phyloP scores from a whole-genome alignment of 2,797 vertebrate genomes.

The Notoglanidium macrostoma region DNA sequence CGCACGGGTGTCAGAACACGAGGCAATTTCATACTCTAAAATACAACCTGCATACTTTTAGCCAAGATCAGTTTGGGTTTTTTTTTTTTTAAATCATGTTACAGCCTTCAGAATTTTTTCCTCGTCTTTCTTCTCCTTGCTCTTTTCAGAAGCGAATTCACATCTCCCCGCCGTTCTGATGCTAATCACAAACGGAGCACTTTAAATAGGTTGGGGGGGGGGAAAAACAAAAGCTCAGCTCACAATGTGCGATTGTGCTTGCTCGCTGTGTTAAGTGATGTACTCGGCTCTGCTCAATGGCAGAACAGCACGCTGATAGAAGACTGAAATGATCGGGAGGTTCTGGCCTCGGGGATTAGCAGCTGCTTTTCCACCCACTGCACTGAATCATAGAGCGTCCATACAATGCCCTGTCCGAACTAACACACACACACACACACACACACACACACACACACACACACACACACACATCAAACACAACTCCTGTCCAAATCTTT shows the following conservation, averaged over 20 bases:
- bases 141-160: slow-evolving; percentile 48
- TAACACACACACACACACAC: slow-evolving; percentile 38
- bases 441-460: slow-evolving; percentile 34
- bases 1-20: slow-evolving; percentile 28
- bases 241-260: slow-evolving; percentile 46
- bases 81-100: slow-evolving; percentile 19
- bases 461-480: slow-evolving; percentile 19
- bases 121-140: not conserved
- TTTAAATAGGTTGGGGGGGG: slow-evolving; percentile 24
- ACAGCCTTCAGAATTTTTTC: slow-evolving; percentile 14
- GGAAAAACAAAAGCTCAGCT: slow-evolving; percentile 22
- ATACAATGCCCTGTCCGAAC: slow-evolving; percentile 46
- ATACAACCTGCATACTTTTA: slow-evolving; percentile 36
- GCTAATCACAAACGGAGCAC: slow-evolving; percentile 47
- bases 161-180: slow-evolving; percentile 43
- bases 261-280: slow-evolving; percentile 49
- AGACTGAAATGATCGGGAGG: slow-evolving; percentile 38
- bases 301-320: slow-evolving; percentile 32
- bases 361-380: slow-evolving; percentile 42
- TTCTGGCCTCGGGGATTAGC: slow-evolving; percentile 31
- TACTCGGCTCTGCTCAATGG: slow-evolving; percentile 39
- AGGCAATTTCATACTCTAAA: slow-evolving; percentile 49
- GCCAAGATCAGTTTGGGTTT: slow-evolving; percentile 33
- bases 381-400: slow-evolving; percentile 33
- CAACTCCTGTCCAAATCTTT: not conserved